Base-by-base conservation (phyloP, 2,797 vertebrate genomes). In the Oryzias dopingdopingensis region DNA sequence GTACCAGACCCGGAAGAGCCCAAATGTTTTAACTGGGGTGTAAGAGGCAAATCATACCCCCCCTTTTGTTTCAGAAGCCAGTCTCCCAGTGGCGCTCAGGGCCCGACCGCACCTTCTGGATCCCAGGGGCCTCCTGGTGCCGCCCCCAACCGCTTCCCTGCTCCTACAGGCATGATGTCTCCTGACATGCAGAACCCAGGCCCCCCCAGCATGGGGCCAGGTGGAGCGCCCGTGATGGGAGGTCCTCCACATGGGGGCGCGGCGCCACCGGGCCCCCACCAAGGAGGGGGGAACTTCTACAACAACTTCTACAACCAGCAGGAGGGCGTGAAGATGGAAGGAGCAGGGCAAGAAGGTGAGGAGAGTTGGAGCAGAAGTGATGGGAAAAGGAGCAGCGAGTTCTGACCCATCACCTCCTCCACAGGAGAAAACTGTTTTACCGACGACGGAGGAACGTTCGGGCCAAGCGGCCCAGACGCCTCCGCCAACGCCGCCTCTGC, bases 221-320 rank as follows among this genome's bases (percentile, higher is more conserved):
- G 92, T 0, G 92, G 92, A 0, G 89, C 92, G 0, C 92, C 95
- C 1, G 93, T 95, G 91, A 93, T 95, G 92, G 93, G 90, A 49
- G 88, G 81, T 14, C 96, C 95, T 47, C 86, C 85, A 0, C 80
- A 92, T 0, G 92, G 90, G 1, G 95, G 95, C 0, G 86, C 0
- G 86, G 18, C 7, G 6, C 91, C 91, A 0, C 92, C 93, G 0
- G 91, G 90, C 1, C 91, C 93, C 0, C 89, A 93, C 1, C 93
- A 91, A 0, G 88, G 92, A 1, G 81, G 86, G 1, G 93, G 86
- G 40, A 94, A 92, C 62, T 97, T 94, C 78, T 97, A 93, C 24
- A 94, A 96, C 16, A 92, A 89, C 70, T 96, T 95, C 83, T 96
- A 94, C 87, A 92, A 90, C 41, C 95, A 93, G 56, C 94, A 92